Evolutionary conservation across 2,797 vertebrate species (phyloP).

Genomic region (Carcharodon carcharias): DNA sequence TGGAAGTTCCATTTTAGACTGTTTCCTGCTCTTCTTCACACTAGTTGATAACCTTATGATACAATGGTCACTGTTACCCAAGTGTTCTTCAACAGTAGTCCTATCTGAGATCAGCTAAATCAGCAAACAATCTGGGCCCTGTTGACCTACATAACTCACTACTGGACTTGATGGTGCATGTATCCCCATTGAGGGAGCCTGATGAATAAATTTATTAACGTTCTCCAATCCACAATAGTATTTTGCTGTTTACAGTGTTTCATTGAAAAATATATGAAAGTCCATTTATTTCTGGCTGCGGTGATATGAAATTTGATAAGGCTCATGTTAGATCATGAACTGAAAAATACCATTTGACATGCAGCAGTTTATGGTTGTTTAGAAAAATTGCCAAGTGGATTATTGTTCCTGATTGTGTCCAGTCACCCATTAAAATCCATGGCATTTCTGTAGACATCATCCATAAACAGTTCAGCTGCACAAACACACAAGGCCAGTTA

Average conservation of each 20-base stretch:
- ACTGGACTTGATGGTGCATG: neutral
- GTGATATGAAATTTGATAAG: neutral
- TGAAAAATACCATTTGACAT: neutral
- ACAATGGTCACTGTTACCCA: neutral
- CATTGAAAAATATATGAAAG: neutral
- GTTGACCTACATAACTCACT: neutral
- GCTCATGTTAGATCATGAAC: neutral
- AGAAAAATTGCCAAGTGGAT: neutral
- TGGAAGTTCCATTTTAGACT: too few relatives aligned
- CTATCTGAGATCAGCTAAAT: neutral
- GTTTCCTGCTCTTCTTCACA: too few relatives aligned
- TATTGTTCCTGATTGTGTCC: constrained; percentile 1
- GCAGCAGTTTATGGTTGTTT: neutral
- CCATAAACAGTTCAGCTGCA: neutral
- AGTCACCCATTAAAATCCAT: constrained; percentile 17
- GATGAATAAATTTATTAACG: neutral
- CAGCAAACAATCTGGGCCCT: neutral
- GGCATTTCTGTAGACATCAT: constrained; percentile 4
- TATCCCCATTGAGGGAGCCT: neutral
- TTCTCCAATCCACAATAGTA: neutral
- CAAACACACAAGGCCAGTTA: neutral
- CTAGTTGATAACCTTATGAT: neutral
- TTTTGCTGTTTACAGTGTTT: neutral
- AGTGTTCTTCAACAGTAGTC: neutral
- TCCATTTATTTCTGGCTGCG: neutral